phyloP scores from a whole-genome alignment of 2,797 vertebrate species.

The Propithecus deckenii region DNA sequence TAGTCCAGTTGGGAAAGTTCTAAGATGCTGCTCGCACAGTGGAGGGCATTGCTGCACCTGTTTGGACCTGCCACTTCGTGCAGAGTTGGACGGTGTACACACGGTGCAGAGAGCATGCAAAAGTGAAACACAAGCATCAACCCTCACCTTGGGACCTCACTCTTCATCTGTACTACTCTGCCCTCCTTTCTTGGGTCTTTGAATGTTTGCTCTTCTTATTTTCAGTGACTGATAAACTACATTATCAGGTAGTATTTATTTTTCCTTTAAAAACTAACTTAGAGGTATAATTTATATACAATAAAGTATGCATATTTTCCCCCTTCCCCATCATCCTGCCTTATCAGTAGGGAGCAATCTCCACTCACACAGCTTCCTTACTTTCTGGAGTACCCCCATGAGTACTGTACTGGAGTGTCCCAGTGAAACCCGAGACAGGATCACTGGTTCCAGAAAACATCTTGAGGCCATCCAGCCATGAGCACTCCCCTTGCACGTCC shows the following conservation, averaged over 20 bases:
- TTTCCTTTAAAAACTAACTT: background rate
- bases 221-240: background rate
- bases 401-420: too few relatives aligned
- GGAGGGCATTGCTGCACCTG: background rate
- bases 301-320: background rate
- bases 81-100: accelerated
- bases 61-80: background rate
- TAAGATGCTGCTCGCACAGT: background rate
- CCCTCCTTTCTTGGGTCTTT: background rate
- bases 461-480: background rate
- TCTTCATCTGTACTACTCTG: background rate
- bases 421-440: background rate
- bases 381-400: background rate
- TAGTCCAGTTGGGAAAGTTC: background rate
- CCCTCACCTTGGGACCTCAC: background rate
- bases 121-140: accelerated
- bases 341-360: background rate
- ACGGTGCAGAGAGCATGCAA: background rate
- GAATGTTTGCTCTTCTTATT: background rate
- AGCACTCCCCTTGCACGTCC: background rate
- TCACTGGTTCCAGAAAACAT: background rate
- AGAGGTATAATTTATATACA: background rate
- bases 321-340: accelerated
- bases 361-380: background rate
- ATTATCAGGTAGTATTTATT: background rate